Base-by-base conservation (phyloP, 2,888 invertebrate genomes). In the Periphyllus acericola region DNA sequence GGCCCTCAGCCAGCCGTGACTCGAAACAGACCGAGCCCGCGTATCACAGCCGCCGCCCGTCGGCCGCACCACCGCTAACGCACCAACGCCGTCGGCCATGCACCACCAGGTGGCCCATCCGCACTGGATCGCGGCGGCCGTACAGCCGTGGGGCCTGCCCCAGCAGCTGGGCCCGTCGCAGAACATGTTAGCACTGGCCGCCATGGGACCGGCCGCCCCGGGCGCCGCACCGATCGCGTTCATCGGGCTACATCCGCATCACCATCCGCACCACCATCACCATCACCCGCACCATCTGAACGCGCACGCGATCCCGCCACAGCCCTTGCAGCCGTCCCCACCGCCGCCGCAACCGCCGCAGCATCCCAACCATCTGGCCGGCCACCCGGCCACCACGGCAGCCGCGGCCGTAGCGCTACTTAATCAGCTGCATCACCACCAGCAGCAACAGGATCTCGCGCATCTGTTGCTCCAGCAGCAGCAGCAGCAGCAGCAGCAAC, bases 61-160 rank as follows among this genome's bases (percentile, higher is more conserved):
- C n/a, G n/a, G n/a, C n/a, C n/a, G n/a, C n/a, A 66, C 29, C 66
- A 36, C 6, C 21, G 32, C 40, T n/a, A n/a, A n/a, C n/a, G n/a
- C n/a, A n/a, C n/a, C n/a, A n/a, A n/a, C 60, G 8, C 32, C 46
- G n/a, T 19, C 84, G 19, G 52, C 25, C 66, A 87, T 87, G 87
- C 87, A 87, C 60, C 87, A 87, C 11, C 87, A 87, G 19, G 87
- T 87, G 40, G 81, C 87, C 19, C 87, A 87, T 19, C 87, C 87
- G 32, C 87, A 87, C 32, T 87, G 87, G 87, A 87, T 87, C 40
- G 87, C 87, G 14, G 87, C 87, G 40, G 74, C 87, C 66, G 81
- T 87, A 40, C 87, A 75, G 60, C 81, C 80, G 21, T 87, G 87
- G 87, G 87, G 81, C 32, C 21, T 87, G 46, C 87, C 87, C 29